These are phyloP conservation scores for Leistus spinibarbis DNA, from an alignment of 2,888 invertebrate genomes.

Conservation along the genomic window DNA sequence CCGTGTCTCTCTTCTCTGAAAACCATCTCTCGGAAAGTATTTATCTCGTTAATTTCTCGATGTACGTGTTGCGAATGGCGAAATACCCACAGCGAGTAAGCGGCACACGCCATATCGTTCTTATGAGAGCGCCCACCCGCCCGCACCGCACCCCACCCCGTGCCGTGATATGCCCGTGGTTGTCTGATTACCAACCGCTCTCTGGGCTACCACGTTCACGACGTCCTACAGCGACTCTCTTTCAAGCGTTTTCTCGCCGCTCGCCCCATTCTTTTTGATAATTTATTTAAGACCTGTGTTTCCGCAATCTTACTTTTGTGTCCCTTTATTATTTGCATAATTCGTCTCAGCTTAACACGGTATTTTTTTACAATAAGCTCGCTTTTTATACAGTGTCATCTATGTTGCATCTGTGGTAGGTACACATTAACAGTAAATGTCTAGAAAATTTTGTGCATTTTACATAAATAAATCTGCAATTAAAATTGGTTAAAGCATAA, in stretches of 20 bases:
- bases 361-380: not conserved
- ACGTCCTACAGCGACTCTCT: not conserved
- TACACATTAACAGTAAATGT: not conserved
- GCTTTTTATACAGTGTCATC: not conserved
- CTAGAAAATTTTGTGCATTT: too few relatives aligned
- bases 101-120: not conserved
- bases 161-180: not conserved
- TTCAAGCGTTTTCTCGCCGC: not conserved
- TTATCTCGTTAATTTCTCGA: slow-evolving; percentile 35
- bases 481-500: too few relatives aligned
- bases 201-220: not conserved
- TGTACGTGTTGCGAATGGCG: slow-evolving; percentile 28
- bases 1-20: slow-evolving; percentile 4
- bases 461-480: too few relatives aligned
- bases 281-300: not conserved
- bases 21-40: slow-evolving; percentile 37
- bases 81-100: not conserved
- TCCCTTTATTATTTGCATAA: not conserved
- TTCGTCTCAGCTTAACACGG: not conserved
- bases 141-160: not conserved
- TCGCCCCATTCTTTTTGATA: not conserved
- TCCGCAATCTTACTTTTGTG: not conserved
- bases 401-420: not conserved
- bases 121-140: too few relatives aligned
- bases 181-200: not conserved